These are phyloP conservation scores for Amphiprion percula DNA, from an alignment of 2,113 vertebrate species.

Conservation along the genomic window DNA sequence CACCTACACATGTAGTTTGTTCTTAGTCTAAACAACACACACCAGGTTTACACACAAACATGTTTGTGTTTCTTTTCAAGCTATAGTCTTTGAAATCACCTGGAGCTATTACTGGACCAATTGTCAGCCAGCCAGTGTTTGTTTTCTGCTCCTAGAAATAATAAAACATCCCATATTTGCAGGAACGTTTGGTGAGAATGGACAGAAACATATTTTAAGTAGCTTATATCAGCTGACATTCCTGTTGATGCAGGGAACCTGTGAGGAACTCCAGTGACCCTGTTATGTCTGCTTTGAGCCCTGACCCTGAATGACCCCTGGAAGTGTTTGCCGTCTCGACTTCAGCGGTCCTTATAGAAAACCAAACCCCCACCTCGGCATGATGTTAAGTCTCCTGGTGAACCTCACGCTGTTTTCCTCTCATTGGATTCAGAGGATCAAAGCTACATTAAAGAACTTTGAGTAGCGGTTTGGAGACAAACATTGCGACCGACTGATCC, in stretches of 20 bases:
- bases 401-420: background rate
- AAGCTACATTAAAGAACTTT: slow-evolving; percentile 8
- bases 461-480: slow-evolving; percentile 11
- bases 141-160: background rate
- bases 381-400: background rate
- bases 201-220: background rate
- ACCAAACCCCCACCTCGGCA: background rate
- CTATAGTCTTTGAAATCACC: background rate
- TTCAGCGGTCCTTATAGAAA: background rate
- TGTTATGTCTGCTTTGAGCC: background rate
- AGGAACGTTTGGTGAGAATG: background rate
- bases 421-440: background rate
- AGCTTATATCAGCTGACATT: background rate
- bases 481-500: rapidly evolving
- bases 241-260: background rate
- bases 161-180: background rate
- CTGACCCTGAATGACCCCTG: background rate
- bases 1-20: no score
- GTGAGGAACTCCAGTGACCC: background rate
- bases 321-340: background rate
- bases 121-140: background rate
- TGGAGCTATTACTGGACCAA: rapidly evolving
- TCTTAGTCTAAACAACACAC: no score
- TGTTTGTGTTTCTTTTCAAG: no score
- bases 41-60: no score